These are phyloP conservation scores for Temnothorax longispinosus DNA, from an alignment of 1,140 invertebrate genomes.

Conservation along the genomic window DNA sequence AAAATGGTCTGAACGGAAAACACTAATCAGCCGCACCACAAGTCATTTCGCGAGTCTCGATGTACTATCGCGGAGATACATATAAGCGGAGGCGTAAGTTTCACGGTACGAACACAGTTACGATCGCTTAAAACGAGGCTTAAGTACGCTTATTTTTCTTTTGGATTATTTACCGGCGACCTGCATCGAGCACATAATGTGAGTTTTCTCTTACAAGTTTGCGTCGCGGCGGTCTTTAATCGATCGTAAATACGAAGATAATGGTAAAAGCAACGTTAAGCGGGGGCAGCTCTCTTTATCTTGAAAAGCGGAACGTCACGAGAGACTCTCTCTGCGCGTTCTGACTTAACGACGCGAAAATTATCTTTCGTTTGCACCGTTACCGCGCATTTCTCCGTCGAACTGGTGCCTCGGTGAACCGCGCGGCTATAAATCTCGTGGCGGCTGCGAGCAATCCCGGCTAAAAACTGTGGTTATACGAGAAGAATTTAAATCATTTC, in stretches of 20 bases:
- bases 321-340: constrained; percentile 5
- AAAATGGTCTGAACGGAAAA: neutral
- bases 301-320: constrained; percentile 44
- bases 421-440: constrained; percentile 33
- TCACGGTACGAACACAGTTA: neutral
- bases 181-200: neutral
- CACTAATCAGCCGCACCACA: neutral
- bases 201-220: constrained; percentile 1
- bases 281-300: constrained; percentile 35
- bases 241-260: constrained; percentile 59
- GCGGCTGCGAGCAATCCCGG: constrained; percentile 18
- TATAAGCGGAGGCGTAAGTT: neutral
- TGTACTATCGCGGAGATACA: neutral
- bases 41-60: constrained; percentile 4
- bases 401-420: constrained; percentile 3
- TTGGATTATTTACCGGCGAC: constrained; percentile 44
- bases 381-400: constrained; percentile 50
- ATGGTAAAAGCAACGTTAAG: constrained; percentile 36
- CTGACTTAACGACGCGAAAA: constrained; percentile 44
- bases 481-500: constrained; percentile 45
- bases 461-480: constrained; percentile 26
- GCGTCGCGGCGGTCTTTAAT: constrained; percentile 15
- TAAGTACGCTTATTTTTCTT: constrained; percentile 40
- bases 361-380: constrained; percentile 44
- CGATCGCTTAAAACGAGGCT: constrained; percentile 20